Percentiles rank a stretch among this genome's conserved stretches.
These are phyloP conservation scores for Cotesia congregata DNA, from an alignment of 2,888 invertebrate species.

Conservation along the genomic window DNA sequence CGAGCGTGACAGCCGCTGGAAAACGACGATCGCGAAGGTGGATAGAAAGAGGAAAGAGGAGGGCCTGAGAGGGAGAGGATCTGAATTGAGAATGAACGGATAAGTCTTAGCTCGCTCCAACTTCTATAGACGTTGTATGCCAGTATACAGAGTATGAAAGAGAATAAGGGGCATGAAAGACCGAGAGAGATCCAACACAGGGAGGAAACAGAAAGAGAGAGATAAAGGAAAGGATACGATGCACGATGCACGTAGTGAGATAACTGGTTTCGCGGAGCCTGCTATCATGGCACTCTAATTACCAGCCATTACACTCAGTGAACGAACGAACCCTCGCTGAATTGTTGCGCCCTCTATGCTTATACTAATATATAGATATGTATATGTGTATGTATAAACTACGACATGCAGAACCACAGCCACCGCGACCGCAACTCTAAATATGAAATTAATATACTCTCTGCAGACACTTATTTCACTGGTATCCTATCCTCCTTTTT, in stretches of 20 bases:
- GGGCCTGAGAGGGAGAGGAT: slow-evolving; percentile 33
- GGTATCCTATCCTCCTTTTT: neutral
- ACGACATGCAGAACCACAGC: slow-evolving; percentile 56
- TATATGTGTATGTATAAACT: slow-evolving; percentile 47
- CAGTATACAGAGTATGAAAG: slow-evolving; percentile 42
- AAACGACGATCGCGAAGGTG: slow-evolving; percentile 33
- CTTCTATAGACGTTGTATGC: slow-evolving; percentile 40
- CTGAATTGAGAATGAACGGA: slow-evolving; percentile 39
- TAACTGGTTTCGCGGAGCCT: slow-evolving; percentile 67
- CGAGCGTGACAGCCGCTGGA: slow-evolving; percentile 34
- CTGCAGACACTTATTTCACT: slow-evolving; percentile 36
- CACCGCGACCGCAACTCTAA: slow-evolving; percentile 64
- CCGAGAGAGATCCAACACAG: slow-evolving; percentile 24
- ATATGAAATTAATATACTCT: slow-evolving; percentile 64
- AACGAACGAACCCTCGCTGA: slow-evolving; percentile 62
- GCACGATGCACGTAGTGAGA: slow-evolving; percentile 67
- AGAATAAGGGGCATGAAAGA: slow-evolving; percentile 40
- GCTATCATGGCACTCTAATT: slow-evolving; percentile 68
- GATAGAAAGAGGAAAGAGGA: slow-evolving; percentile 2
- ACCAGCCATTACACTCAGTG: slow-evolving; percentile 66
- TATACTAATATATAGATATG: slow-evolving; percentile 57
- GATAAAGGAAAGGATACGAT: slow-evolving; percentile 44
- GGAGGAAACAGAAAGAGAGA: slow-evolving; percentile 26
- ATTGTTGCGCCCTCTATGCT: slow-evolving; percentile 66
- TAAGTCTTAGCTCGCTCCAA: slow-evolving; percentile 38